Evolutionary conservation across 2,113 vertebrate genomes (phyloP).

Genomic region (Antechinus flavipes): DNA sequence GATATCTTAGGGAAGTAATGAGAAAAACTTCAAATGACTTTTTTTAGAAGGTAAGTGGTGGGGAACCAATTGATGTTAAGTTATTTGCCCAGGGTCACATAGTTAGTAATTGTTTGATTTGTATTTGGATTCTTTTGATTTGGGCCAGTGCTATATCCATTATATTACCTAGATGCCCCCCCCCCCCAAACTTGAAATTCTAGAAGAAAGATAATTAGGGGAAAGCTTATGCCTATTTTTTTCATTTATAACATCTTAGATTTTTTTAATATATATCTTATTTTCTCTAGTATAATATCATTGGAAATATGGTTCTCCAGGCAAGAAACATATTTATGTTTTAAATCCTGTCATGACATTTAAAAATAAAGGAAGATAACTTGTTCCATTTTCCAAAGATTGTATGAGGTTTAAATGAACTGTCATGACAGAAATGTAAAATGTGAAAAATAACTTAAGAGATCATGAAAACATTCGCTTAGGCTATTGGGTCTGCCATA

Average conservation of each 20-base stretch:
- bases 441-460: constrained; percentile 74
- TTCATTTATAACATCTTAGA: background rate
- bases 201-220: background rate
- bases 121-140: no score
- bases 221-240: background rate
- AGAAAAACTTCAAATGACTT: no score
- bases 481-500: background rate
- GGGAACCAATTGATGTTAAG: no score
- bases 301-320: constrained; percentile 69
- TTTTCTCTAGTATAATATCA: background rate
- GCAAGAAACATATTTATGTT: constrained; percentile 68
- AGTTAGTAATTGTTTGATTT: no score
- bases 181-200: background rate
- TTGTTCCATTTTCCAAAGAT: constrained; percentile 74
- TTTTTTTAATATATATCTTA: background rate
- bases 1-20: no score
- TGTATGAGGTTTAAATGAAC: constrained; percentile 74
- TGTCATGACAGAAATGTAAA: constrained; percentile 79
- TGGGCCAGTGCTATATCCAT: no score
- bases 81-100: no score
- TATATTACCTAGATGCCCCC: no score
- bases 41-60: no score
- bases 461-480: constrained; percentile 73
- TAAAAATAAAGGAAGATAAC: constrained; percentile 75
- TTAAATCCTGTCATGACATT: constrained; percentile 77